A percentile compares a stretch with the other conserved stretches of the same genome.
These are phyloP conservation scores for Aporophyla lueneburgensis DNA, from an alignment of 2,888 invertebrate genomes.

Conservation along the genomic window DNA sequence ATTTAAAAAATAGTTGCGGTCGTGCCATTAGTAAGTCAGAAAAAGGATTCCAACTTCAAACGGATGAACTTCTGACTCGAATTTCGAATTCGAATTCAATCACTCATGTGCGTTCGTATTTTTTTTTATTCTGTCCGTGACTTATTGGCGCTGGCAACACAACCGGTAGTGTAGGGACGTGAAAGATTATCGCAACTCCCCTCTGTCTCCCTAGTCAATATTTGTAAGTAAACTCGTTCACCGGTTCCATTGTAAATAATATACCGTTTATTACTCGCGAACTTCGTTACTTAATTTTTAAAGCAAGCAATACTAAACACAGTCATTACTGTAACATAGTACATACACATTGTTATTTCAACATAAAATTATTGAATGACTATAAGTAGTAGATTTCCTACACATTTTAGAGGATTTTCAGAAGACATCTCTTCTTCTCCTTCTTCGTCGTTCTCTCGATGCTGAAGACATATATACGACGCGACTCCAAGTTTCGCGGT, in stretches of 20 bases:
- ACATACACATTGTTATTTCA: background rate
- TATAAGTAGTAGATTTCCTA: background rate
- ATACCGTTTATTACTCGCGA: constrained; percentile 46
- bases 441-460: no score
- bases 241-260: constrained; percentile 62
- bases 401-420: background rate
- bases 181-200: constrained; percentile 59
- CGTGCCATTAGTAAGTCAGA: background rate
- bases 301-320: no score
- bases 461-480: no score
- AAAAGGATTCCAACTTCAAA: background rate
- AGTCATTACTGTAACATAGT: no score
- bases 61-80: constrained; percentile 8
- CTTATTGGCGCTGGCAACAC: constrained; percentile 54
- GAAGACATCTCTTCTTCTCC: no score
- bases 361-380: background rate
- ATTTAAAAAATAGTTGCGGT: background rate
- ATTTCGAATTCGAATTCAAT: constrained; percentile 43
- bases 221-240: constrained; percentile 67
- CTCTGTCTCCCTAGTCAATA: constrained; percentile 63
- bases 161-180: constrained; percentile 44
- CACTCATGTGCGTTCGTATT: no score
- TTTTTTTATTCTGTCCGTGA: constrained; percentile 35
- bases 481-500: no score
- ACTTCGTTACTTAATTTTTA: constrained; percentile 14